phyloP scores from a whole-genome alignment of 2,888 invertebrate genomes.

The Trimorus sp. region DNA sequence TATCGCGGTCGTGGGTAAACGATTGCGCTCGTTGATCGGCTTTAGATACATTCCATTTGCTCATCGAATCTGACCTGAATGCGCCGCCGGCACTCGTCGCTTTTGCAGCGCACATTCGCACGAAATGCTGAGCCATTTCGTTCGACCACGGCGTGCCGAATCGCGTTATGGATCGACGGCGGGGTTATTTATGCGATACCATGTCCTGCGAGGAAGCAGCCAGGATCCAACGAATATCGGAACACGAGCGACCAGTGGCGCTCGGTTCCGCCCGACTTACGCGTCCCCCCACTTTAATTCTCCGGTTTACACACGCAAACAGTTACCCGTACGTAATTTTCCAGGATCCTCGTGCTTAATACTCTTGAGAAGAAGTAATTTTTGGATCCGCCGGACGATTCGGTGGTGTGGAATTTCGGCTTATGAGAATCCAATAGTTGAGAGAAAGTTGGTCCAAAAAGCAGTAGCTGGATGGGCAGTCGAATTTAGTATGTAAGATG shows the following conservation, averaged over 20 bases:
- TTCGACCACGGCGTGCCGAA: constrained; percentile 53
- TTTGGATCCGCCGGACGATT: no score
- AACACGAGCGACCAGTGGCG: constrained; percentile 14
- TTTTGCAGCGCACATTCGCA: constrained; percentile 46
- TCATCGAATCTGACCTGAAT: constrained; percentile 58
- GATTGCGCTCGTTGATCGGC: constrained; percentile 52
- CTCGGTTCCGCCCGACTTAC: constrained; percentile 24
- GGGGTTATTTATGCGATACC: constrained; percentile 69
- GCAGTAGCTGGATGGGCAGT: no score
- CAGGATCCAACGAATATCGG: constrained; percentile 57
- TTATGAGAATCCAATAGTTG: no score
- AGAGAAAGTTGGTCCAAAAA: no score
- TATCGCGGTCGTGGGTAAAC: constrained; percentile 58
- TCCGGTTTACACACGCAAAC: constrained; percentile 18
- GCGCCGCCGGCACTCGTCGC: constrained; percentile 37
- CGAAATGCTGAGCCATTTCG: constrained; percentile 58
- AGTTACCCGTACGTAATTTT: constrained; percentile 38
- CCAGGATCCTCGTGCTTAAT: constrained; percentile 43
- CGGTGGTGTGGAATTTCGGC: no score
- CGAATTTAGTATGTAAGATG: no score
- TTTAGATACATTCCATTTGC: constrained; percentile 64
- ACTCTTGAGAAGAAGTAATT: no score
- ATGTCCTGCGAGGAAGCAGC: constrained; percentile 55
- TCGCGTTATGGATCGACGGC: constrained; percentile 68
- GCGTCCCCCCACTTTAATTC: constrained; percentile 38